Evolutionary conservation across 1,140 invertebrate genomes (phyloP), one percentile per base, ranked within the genome.

Genomic region (Drosophila ambigua): DNA sequence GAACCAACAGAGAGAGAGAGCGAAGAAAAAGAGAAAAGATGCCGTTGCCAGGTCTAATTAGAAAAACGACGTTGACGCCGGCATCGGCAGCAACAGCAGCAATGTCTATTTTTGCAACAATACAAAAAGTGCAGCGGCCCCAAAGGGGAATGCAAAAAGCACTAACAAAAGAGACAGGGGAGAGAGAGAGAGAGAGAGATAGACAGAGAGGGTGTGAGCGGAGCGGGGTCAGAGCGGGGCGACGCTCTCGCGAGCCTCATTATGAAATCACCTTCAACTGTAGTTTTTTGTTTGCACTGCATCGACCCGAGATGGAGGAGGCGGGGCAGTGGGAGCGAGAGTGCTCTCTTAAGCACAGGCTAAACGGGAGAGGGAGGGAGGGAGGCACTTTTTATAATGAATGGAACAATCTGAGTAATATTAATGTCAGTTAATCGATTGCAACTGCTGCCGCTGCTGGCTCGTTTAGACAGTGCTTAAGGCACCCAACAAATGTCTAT

Each of bases 211-310:
- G 20, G 26, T 39, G 28, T n/a, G 35, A 20, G 11, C 39, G 50
- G 62, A 35, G 50, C n/a, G n/a, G 20, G 31, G 26, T 39, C 26
- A 23, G 43, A 20, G 11, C 28, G 60, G 20, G 46, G 46, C 41
- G 51, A 59, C 45, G 51, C 15, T n/a, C 35, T 39, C 35, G 54
- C 45, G 39, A 28, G 55, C 41, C 58, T 87, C 82, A 87, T 87
- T 87, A 87, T 87, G 79, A 85, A 85, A 85, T 85, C 82, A 85
- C 82, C 82, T 87, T 85, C 82, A 87, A 87, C 82, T 85, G 76
- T 84, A 87, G 62, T 39, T 39, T 39, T 35, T 9, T 31, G 51
- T 81, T 81, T 63, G 73, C 78, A 87, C 81, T 85, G 78, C 69
- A 82, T 78, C 82, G 82, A 85, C 82, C 75, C 60, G 41, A 28